Percentiles rank a stretch among this genome's conserved stretches.
Conservation (phyloP, 1,140 invertebrate genomes). For the Papilio glaucus region DNA sequence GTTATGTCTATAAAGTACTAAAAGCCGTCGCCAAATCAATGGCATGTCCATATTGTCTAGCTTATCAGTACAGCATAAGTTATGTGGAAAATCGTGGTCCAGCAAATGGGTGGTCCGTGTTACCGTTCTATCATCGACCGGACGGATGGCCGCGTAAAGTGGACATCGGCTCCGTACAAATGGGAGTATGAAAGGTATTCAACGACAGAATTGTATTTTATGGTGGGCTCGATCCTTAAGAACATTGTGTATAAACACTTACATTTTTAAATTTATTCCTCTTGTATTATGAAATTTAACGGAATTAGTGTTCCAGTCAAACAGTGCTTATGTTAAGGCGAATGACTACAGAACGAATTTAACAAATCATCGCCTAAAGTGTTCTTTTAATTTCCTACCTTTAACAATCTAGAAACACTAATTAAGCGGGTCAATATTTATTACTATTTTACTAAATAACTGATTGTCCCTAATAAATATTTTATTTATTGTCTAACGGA, state of each 20-base stretch:
- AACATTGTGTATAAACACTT: too few relatives aligned
- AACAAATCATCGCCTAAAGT: too few relatives aligned
- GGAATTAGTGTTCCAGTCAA: too few relatives aligned
- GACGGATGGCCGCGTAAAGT: slow-evolving; percentile 40
- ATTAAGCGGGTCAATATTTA: too few relatives aligned
- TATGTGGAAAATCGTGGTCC: slow-evolving; percentile 46
- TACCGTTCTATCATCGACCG: slow-evolving; percentile 65
- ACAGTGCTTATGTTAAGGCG: too few relatives aligned
- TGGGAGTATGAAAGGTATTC: slow-evolving; percentile 15
- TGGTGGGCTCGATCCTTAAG: background rate
- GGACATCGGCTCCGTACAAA: slow-evolving; percentile 31
- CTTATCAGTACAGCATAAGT: slow-evolving; percentile 42
- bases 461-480: slow-evolving; percentile 12
- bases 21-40: background rate
- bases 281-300: too few relatives aligned
- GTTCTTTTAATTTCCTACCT: too few relatives aligned
- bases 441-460: background rate
- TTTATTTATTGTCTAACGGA: slow-evolving; percentile 32
- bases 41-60: slow-evolving; percentile 48
- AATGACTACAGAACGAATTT: too few relatives aligned
- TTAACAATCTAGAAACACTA: too few relatives aligned
- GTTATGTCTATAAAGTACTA: background rate
- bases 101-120: slow-evolving; percentile 72
- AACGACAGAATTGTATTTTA: slow-evolving; percentile 32
- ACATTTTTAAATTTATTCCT: too few relatives aligned